phyloP scores from a whole-genome alignment of 1,140 invertebrate species.

The Xylocopa sonorina region DNA sequence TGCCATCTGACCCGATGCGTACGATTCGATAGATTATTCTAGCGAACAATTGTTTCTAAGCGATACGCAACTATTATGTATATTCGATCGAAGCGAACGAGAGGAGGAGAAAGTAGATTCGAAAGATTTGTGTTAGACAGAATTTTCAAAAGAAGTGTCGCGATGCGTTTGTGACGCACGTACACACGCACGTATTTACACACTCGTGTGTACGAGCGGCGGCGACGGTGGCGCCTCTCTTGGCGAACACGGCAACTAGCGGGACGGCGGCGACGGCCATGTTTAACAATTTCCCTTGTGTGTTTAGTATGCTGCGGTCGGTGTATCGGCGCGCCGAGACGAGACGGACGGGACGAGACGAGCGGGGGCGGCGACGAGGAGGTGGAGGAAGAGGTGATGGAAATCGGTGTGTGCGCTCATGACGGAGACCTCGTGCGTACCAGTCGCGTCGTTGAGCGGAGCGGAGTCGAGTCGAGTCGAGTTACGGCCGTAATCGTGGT shows the following conservation, averaged over 20 bases:
- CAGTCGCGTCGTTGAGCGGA: constrained; percentile 66
- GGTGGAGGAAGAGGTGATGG: constrained; percentile 36
- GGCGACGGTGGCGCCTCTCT: constrained; percentile 55
- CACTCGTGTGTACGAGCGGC: background rate
- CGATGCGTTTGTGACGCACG: too few species aligned
- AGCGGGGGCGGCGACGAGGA: constrained; percentile 35
- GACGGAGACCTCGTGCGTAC: constrained; percentile 67
- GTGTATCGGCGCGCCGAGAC: constrained; percentile 66
- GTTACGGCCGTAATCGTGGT: constrained; percentile 34
- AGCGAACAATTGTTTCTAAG: too few species aligned
- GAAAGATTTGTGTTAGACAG: too few species aligned
- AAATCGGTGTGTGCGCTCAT: constrained; percentile 59
- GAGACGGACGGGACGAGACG: constrained; percentile 58
- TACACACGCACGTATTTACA: too few species aligned
- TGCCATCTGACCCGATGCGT: background rate
- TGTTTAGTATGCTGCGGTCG: constrained; percentile 72
- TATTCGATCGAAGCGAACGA: background rate
- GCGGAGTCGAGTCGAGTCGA: constrained; percentile 48
- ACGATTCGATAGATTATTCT: too few species aligned
- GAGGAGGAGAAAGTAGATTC: background rate
- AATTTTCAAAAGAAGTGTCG: background rate
- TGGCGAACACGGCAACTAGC: constrained; percentile 37
- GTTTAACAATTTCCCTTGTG: constrained; percentile 71
- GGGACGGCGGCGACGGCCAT: constrained; percentile 64
- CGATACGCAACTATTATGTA: too few species aligned